Percentiles rank a stretch among this genome's conserved stretches.
phyloP scores from a whole-genome alignment of 2,797 vertebrate genomes.

The Poeciliopsis gracilis region DNA sequence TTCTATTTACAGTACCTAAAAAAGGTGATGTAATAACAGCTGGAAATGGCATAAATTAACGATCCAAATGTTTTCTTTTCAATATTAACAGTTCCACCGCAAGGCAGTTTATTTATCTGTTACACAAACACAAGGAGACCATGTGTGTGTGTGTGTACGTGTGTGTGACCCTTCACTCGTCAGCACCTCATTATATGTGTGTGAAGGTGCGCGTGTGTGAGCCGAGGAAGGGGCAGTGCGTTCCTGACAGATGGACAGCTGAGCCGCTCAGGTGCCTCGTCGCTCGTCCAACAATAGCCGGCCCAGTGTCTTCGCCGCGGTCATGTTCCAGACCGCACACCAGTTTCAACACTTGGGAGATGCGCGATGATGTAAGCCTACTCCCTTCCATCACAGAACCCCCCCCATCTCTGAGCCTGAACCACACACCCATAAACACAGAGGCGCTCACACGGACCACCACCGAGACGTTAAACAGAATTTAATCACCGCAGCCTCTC shows the following conservation, averaged over 20 bases:
- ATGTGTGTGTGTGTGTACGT: not conserved
- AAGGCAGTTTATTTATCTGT: not conserved
- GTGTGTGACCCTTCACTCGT: not conserved
- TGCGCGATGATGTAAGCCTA: constrained; percentile 48
- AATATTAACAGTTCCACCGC: not conserved
- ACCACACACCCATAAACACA: constrained; percentile 1
- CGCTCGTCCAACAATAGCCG: constrained; percentile 43
- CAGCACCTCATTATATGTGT: constrained; percentile 14
- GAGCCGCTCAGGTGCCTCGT: constrained; percentile 34
- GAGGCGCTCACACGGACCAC: not conserved
- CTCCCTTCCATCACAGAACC: not conserved
- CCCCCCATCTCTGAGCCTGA: not conserved
- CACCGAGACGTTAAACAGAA: constrained; percentile 67
- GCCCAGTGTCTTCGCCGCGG: constrained; percentile 49
- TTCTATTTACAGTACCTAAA: not conserved
- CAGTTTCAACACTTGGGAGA: constrained; percentile 60
- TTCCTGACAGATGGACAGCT: constrained; percentile 38
- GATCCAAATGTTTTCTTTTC: not conserved
- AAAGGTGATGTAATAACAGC: not conserved
- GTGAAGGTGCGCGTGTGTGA: not conserved
- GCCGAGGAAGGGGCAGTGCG: not conserved
- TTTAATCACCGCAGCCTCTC: constrained; percentile 73
- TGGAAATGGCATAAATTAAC: not conserved
- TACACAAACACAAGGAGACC: not conserved
- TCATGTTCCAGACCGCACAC: constrained; percentile 62